Evolutionary conservation across 2,113 vertebrate genomes (phyloP), one percentile per base, ranked within the genome.

Genomic region (Solea senegalensis): DNA sequence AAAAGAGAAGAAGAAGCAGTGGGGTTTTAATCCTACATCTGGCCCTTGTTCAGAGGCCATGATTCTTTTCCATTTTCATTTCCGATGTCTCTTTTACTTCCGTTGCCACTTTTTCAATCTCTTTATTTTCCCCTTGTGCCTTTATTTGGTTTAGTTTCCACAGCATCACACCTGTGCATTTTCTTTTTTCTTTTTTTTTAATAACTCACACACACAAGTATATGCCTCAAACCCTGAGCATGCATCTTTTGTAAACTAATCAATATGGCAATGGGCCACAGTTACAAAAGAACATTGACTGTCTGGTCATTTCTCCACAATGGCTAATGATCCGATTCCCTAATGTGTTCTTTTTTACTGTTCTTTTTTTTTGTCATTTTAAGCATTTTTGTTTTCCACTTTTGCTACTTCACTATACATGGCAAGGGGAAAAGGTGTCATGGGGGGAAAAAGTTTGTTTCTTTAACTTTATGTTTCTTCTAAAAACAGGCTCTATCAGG

Each of bases 11-110:
- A 21, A 21, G 21, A 21, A 21, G 21, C 49, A 45, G 62, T 49
- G 65, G 45, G 75, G 74, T 84, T 48, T 70, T 80, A 83, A 83
- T 89, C 85, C 82, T 72, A 63, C 76, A 84, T 87, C 69, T 84
- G 87, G 86, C 81, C 57, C 65, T 73, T 82, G 72, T 87, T 84
- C 82, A 81, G 64, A 79, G 65, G 21, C 60, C 8, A 34, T 26
- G 14, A 52, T 81, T 84, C 57, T 64, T 51, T 69, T 51, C 9
- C 7, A 3, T 28, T 55, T 70, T 69, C 44, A 49, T 3, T 57
- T 16, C 58, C 34, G 9, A 40, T 34, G 39, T 8, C 28, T 45
- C 16, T 4, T 4, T 34, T 34, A 34, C 34, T 34, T 34, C 34
- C 5, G 34, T 34, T 34, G 34, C 34, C 34, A 34, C n/a, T 64